These are phyloP conservation scores for Elysia crispata DNA, from an alignment of 2,888 invertebrate species.

Conservation along the genomic window DNA sequence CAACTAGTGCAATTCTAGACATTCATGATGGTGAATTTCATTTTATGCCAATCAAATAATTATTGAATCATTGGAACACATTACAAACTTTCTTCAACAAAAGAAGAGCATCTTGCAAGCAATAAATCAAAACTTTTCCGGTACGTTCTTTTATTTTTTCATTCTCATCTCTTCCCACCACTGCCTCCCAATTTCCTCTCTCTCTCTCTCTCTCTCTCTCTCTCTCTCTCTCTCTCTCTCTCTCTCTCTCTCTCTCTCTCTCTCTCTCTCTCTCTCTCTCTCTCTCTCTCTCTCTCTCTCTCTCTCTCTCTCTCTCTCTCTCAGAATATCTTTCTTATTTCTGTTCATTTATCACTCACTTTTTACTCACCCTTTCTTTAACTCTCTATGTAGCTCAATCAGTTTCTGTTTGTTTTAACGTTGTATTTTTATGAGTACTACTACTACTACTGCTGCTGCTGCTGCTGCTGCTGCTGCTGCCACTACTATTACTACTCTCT, in stretches of 20 bases:
- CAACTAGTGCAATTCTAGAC: too few species aligned
- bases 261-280: constrained; percentile 38
- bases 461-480: too few species aligned
- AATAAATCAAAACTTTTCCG: neutral
- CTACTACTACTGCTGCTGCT: too few species aligned
- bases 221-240: constrained; percentile 2
- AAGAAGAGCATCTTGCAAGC: neutral
- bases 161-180: neutral
- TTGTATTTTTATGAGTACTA: too few species aligned
- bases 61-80: too few species aligned
- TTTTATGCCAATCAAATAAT: too few species aligned
- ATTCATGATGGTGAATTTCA: too few species aligned
- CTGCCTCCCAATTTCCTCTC: neutral
- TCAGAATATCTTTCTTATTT: neutral
- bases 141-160: neutral
- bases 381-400: neutral
- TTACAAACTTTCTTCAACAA: neutral
- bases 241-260: constrained; percentile 32
- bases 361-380: neutral
- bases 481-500: too few species aligned
- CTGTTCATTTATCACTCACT: neutral
- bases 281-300: constrained; percentile 12
- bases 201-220: constrained; percentile 5
- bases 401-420: too few species aligned
- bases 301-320: neutral